Percentiles rank a stretch among this genome's conserved stretches.
These are phyloP conservation scores for Catocala fraxini DNA, from an alignment of 2,888 invertebrate genomes.

Conservation along the genomic window DNA sequence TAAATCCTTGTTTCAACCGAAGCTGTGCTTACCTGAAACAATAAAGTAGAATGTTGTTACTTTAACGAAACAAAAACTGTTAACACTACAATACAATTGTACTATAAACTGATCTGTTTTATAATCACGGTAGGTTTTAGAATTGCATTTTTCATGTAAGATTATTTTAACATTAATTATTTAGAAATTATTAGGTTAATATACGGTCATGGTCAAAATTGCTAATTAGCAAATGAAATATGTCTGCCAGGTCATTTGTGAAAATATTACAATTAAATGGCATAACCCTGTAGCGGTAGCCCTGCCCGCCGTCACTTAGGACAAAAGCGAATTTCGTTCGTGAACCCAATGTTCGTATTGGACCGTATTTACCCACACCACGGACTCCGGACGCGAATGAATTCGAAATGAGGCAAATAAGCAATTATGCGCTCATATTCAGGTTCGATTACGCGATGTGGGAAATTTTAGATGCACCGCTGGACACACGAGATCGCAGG, in stretches of 20 bases:
- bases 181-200: too few species aligned
- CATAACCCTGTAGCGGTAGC: constrained; percentile 22
- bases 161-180: too few species aligned
- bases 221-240: too few species aligned
- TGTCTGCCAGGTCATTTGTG: too few species aligned
- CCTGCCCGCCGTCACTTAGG: constrained; percentile 29
- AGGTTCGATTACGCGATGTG: constrained; percentile 76
- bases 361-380: constrained; percentile 51
- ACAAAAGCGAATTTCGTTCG: constrained; percentile 49
- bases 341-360: constrained; percentile 48
- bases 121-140: too few species aligned
- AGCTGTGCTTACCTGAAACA: constrained; percentile 54
- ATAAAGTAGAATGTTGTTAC: constrained; percentile 18
- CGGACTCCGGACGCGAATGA: constrained; percentile 68
- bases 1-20: constrained; percentile 21
- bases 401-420: constrained; percentile 84
- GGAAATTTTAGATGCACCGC: constrained; percentile 72
- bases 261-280: not conserved
- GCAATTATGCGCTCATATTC: constrained; percentile 81
- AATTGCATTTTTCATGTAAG: too few species aligned
- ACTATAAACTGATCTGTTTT: too few species aligned
- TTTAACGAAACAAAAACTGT: not conserved
- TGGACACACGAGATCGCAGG: constrained; percentile 51
- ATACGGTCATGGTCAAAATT: too few species aligned
- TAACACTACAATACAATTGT: too few species aligned